A percentile compares a stretch with the other conserved stretches of the same genome.
Conservation (phyloP, 2,797 vertebrate species). For the Bryconaethiops microstoma region DNA sequence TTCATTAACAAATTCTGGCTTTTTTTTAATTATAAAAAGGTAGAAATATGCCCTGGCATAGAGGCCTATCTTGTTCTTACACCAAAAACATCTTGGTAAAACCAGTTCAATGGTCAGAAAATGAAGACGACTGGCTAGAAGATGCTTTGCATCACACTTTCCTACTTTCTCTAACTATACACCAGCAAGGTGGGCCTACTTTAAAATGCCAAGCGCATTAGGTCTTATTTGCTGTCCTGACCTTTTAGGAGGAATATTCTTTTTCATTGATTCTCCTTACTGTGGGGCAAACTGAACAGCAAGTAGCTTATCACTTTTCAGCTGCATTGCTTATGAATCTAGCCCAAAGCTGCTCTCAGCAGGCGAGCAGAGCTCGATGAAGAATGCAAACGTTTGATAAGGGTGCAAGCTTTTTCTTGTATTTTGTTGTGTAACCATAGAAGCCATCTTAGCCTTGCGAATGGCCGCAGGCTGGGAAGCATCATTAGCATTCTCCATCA, state of each 20-base stretch:
- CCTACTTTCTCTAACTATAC: no score
- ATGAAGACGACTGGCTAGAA: no score
- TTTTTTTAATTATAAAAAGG: no score
- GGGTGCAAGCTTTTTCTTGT: slow-evolving; percentile 29
- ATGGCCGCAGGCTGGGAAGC: slow-evolving; percentile 41
- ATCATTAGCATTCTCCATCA: slow-evolving; percentile 66
- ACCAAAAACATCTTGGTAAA: no score
- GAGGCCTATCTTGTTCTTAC: no score
- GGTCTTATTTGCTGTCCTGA: neutral
- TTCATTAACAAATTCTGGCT: no score
- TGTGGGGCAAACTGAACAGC: neutral
- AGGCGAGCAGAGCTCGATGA: slow-evolving; percentile 12
- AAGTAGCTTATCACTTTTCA: slow-evolving; percentile 14
- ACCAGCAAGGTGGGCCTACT: neutral
- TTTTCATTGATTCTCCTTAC: neutral
- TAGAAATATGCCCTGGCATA: no score
- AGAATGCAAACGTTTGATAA: slow-evolving; percentile 36
- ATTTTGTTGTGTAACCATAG: slow-evolving; percentile 45
- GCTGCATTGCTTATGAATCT: slow-evolving; percentile 26
- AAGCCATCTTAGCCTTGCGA: slow-evolving; percentile 30
- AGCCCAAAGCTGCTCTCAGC: slow-evolving; percentile 31
- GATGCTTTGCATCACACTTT: no score
- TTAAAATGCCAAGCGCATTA: neutral
- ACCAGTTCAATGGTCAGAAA: no score
- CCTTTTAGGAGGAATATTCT: slow-evolving; percentile 2